These are phyloP conservation scores for Dicaeum eximium DNA, from an alignment of 2,113 vertebrate species.

Conservation along the genomic window DNA sequence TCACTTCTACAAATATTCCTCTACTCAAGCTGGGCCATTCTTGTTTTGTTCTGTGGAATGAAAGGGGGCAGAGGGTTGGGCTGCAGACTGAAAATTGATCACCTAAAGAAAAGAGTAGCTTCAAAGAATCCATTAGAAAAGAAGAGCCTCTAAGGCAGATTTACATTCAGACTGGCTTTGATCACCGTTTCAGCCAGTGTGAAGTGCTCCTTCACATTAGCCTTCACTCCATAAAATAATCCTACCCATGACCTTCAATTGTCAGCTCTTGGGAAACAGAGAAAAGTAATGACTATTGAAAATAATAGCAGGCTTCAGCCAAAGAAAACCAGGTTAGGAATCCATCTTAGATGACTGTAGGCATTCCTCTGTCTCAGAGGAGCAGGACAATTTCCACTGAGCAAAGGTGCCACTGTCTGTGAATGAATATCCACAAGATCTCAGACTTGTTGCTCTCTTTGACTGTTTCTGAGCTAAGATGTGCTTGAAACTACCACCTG, in stretches of 20 bases:
- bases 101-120: background rate
- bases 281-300: background rate
- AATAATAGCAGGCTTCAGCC: background rate
- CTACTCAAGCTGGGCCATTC: background rate
- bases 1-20: background rate
- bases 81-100: background rate
- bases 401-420: background rate
- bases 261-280: background rate
- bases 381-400: background rate
- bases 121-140: background rate
- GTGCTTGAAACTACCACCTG: background rate
- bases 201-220: background rate
- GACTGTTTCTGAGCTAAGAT: background rate
- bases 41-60: background rate
- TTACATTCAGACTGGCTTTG: background rate
- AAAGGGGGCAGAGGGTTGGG: background rate
- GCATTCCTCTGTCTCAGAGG: background rate
- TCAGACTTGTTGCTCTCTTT: background rate
- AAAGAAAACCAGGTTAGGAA: background rate
- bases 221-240: background rate
- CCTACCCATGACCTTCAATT: background rate
- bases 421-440: background rate
- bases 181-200: background rate
- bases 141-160: background rate
- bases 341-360: background rate